phyloP scores from a whole-genome alignment of 1,140 invertebrate species.

The Magallana angulata region DNA sequence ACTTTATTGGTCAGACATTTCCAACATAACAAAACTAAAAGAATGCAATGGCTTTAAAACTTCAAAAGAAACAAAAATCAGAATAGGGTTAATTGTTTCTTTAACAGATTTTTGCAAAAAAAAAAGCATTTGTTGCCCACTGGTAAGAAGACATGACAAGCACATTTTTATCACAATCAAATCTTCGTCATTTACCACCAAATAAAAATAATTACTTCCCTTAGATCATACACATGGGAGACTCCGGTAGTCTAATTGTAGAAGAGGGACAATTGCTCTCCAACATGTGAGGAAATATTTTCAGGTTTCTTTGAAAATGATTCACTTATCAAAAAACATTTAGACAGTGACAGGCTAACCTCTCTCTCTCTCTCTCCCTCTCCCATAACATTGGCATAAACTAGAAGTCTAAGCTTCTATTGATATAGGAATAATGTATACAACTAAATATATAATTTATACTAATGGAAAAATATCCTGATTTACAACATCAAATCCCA shows the following conservation, averaged over 20 bases:
- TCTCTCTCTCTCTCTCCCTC: not conserved
- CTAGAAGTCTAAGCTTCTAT: no score
- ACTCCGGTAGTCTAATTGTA: no score
- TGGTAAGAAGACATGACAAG: not conserved
- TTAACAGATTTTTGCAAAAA: not conserved
- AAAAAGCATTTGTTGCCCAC: not conserved
- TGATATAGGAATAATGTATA: no score
- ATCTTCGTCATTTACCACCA: not conserved
- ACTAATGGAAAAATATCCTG: no score
- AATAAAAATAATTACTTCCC: constrained; percentile 13
- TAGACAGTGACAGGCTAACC: not conserved
- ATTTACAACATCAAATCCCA: no score
- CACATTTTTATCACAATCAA: not conserved
- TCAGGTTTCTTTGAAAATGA: no score
- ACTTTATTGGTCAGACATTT: not conserved
- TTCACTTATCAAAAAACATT: no score
- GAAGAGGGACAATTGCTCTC: no score
- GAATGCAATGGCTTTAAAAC: not conserved
- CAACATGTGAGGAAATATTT: no score
- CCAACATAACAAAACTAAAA: not conserved
- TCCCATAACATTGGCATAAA: not conserved
- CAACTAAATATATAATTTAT: no score
- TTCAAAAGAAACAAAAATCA: not conserved
- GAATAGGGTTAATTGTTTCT: not conserved
- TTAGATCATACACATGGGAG: not conserved